Base-by-base conservation (phyloP, 2,113 vertebrate genomes). In the Sula dactylatra region DNA sequence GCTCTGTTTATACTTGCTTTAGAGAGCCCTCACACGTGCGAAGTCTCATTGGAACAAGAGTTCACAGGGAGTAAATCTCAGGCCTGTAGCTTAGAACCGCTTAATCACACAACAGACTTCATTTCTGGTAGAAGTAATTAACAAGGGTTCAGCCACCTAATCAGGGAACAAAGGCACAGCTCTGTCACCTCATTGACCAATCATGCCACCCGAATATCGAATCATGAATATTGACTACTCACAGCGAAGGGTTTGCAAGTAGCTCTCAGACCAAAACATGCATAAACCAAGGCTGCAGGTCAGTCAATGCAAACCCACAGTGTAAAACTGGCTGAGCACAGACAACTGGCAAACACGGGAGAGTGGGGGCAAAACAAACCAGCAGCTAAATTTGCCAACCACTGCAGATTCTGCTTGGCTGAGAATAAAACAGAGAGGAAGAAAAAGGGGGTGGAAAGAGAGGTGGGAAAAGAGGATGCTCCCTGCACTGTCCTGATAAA, bases 41-140 rank as follows among this genome's bases (percentile, higher is more conserved):
- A 83, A 94, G 42, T 82, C 96, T 82, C 59, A 0, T 18, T 70
- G 82, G 94, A 94, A 87, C 72, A 91, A 94, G 93, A 97, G 97
- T 97, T 97, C 97, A 97, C 69, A 38, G 83, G 83, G 95, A 97
- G 96, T 97, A 97, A 97, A 98, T 97, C 96, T 97, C 91, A 91
- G 74, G 92, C 87, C 86, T 79, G 91, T 80, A 97, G 88, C 95
- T 96, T 86, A 95, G 94, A 97, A 95, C 94, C 90, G 90, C 95
- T 98, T 97, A 97, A 97, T 97, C 97, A 98, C 95, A 94, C 85
- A 96, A 86, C 94, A 79, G 94, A 97, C 95, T 97, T 96, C 90
- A 97, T 97, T 96, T 86, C 94, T 98, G 95, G 97, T 96, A 98
- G 96, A 96, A 97, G 97, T 97, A 97, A 97, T 98, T 97, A 97